phyloP scores from a whole-genome alignment of 2,888 invertebrate species.

The Anorthoa munda region DNA sequence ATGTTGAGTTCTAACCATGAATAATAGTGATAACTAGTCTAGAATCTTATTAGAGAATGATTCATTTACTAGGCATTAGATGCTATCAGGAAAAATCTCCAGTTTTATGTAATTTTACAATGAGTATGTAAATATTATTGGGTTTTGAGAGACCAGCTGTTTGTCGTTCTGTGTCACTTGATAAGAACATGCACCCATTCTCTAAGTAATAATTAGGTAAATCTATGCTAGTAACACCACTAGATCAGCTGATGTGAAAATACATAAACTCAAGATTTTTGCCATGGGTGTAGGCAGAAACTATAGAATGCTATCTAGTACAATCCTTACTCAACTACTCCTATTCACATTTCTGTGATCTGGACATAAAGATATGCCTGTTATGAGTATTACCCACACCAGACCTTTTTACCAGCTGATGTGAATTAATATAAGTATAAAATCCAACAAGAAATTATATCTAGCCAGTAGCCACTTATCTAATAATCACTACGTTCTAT shows the following conservation, averaged over 20 bases:
- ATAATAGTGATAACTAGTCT: constrained; percentile 18
- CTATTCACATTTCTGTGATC: background rate
- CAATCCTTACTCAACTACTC: background rate
- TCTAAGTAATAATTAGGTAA: background rate
- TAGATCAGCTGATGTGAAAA: background rate
- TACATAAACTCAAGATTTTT: background rate
- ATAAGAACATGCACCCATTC: background rate
- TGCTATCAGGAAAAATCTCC: background rate
- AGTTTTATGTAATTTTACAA: background rate
- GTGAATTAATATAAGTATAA: background rate
- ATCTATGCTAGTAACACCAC: background rate
- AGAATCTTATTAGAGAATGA: constrained; percentile 18
- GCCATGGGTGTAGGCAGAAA: background rate
- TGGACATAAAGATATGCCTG: background rate
- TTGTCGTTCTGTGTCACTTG: constrained; percentile 6
- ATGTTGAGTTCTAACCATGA: constrained; percentile 28
- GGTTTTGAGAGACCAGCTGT: background rate
- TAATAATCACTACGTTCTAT: too few species aligned
- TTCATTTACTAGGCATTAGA: constrained; percentile 14
- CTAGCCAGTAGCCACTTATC: too few species aligned
- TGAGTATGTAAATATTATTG: background rate
- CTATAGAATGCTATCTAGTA: background rate
- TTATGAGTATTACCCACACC: background rate
- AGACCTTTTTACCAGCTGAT: background rate
- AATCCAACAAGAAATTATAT: too few species aligned